A percentile compares a stretch with the other conserved stretches of the same genome.
Evolutionary conservation across 2,888 invertebrate species (phyloP).

Genomic region (Diogma glabrata): DNA sequence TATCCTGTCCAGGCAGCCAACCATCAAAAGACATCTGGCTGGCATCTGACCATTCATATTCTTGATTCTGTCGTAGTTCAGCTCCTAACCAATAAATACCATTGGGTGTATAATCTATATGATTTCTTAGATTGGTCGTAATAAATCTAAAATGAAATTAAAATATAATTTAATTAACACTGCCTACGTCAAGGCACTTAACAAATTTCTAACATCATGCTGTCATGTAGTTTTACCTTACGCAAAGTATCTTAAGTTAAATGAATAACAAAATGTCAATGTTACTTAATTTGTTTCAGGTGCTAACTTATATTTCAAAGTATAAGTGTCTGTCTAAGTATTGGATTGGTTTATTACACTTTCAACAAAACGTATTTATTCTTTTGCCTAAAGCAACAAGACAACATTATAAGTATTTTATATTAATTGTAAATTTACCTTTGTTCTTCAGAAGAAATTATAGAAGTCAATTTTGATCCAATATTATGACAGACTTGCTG

Average conservation of each 20-base stretch:
- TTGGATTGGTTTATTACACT: too few relatives aligned
- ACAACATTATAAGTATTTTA: neutral
- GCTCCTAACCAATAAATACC: slow-evolving; percentile 66
- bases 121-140: slow-evolving; percentile 53
- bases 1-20: slow-evolving; percentile 48
- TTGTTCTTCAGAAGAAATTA: slow-evolving; percentile 56
- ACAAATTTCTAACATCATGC: too few relatives aligned
- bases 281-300: too few relatives aligned
- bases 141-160: slow-evolving; percentile 44
- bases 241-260: too few relatives aligned
- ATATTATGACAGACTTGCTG: slow-evolving; percentile 59
- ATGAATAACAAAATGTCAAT: too few relatives aligned
- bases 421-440: slow-evolving; percentile 28
- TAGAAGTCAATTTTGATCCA: slow-evolving; percentile 57
- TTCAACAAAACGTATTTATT: too few relatives aligned
- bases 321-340: too few relatives aligned
- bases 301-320: too few relatives aligned
- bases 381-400: too few relatives aligned
- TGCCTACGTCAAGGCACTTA: too few relatives aligned
- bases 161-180: too few relatives aligned
- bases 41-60: slow-evolving; percentile 56
- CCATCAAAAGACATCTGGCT: slow-evolving; percentile 48
- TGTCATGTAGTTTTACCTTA: too few relatives aligned
- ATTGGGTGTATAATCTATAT: slow-evolving; percentile 58
- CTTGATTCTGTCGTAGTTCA: slow-evolving; percentile 35